Percentiles rank a stretch among this genome's conserved stretches.
Evolutionary conservation across 1,140 invertebrate genomes (phyloP).

Genomic region (Drosophila asahinai): DNA sequence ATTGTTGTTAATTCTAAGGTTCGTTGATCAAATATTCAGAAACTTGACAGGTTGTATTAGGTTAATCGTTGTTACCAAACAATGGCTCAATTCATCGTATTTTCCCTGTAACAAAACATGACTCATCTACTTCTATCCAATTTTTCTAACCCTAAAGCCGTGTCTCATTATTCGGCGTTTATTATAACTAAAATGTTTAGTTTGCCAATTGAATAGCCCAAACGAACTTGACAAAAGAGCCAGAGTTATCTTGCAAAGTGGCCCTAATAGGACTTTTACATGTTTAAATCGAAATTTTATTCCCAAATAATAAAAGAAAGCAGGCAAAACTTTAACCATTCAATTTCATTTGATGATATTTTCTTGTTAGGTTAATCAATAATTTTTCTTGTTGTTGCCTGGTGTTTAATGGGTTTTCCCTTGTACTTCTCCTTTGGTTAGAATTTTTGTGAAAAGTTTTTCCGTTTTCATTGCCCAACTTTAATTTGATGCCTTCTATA

Average conservation of each 20-base stretch:
- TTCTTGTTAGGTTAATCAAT: slow-evolving; percentile 39
- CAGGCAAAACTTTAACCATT: slow-evolving; percentile 39
- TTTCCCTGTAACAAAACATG: neutral
- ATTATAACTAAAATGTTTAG: neutral
- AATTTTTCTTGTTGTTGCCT: slow-evolving; percentile 8
- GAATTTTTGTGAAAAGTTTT: slow-evolving; percentile 25
- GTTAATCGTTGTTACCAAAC: neutral
- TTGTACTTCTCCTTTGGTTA: neutral
- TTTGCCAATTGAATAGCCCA: slow-evolving; percentile 5
- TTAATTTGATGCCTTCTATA: neutral
- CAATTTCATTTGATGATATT: slow-evolving; percentile 30
- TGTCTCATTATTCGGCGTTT: slow-evolving; percentile 18
- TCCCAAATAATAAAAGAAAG: slow-evolving; percentile 4
- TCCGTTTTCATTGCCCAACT: slow-evolving; percentile 6
- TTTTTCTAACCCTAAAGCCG: no score
- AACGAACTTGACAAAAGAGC: neutral
- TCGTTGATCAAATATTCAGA: neutral
- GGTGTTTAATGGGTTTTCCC: slow-evolving; percentile 2
- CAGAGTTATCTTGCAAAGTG: slow-evolving; percentile 11
- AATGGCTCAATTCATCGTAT: no score
- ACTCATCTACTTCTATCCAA: neutral
- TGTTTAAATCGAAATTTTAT: slow-evolving; percentile 35
- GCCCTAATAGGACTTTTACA: slow-evolving; percentile 30
- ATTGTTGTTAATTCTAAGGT: slow-evolving; percentile 8
- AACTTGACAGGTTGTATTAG: neutral